phyloP scores from a whole-genome alignment of 1,140 invertebrate species.

The Bombus sylvicola region DNA sequence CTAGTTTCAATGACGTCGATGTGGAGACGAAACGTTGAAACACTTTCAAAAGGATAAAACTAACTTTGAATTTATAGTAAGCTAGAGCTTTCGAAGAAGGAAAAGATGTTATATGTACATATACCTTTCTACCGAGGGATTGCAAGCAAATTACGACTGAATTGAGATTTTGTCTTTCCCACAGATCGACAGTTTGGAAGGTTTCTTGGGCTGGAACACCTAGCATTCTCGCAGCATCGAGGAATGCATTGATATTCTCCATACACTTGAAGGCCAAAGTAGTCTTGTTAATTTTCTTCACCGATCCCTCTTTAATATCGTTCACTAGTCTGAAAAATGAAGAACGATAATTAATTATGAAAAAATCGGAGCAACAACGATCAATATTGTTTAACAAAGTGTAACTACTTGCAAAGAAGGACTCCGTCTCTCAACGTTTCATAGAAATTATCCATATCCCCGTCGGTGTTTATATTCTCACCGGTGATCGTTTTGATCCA shows the following conservation, averaged over 20 bases:
- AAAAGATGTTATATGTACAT: neutral
- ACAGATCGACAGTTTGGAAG: conserved; percentile 98
- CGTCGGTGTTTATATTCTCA: conserved; percentile 90
- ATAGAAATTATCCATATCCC: conserved; percentile 96
- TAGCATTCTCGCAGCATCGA: conserved; percentile 92
- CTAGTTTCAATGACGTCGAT: neutral
- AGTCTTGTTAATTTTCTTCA: conserved; percentile 94
- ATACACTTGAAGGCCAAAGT: conserved; percentile 98
- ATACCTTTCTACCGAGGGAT: conserved; percentile 96
- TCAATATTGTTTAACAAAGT: neutral
- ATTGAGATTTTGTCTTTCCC: conserved; percentile 97
- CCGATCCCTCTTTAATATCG: conserved; percentile 88
- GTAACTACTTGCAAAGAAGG: conserved; percentile 91
- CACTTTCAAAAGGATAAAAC: neutral
- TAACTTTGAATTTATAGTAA: neutral
- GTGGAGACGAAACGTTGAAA: neutral
- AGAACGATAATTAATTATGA: neutral
- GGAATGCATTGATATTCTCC: conserved; percentile 98
- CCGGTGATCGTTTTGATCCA: conserved; percentile 94
- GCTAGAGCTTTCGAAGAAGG: neutral
- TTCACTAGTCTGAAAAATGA: conserved; percentile 89
- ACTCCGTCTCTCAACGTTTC: conserved; percentile 93
- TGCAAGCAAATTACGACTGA: conserved; percentile 97
- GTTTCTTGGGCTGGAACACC: conserved; percentile 97
- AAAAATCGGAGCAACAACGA: neutral